Base-by-base conservation (phyloP, 37 sponge, comb jelly and placozoan species). In the Mnemiopsis leidyi region DNA sequence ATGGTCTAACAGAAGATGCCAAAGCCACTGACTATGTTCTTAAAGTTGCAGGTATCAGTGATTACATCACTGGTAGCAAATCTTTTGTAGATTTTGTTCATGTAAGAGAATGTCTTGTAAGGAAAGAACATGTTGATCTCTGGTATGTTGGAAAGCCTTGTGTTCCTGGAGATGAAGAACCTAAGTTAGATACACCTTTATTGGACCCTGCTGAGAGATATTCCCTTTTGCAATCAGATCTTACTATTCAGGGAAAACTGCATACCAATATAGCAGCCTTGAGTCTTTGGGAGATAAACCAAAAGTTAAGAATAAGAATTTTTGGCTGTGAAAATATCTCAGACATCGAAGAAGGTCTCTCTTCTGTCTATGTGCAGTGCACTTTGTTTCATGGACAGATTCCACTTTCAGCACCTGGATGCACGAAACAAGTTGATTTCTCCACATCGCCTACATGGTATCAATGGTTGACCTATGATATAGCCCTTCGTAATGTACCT, bases 391-490 rank as follows among this genome's bases (percentile, higher is more conserved):
- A 85, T 85, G 90, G 90, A 2, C 39, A 36, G 39, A 39, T n/a
- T n/a, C 61, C 90, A 7, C 48, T 85, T n/a, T 85, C 90, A 23
- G 90, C 90, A 21, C 90, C 90, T 1, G 90, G 90, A 25, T 85
- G 36, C 39, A 85, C 90, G 1, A 85, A 85, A 85, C 90, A 85
- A 23, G 90, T 85, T 26, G 61, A 7, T 9, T 85, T 23, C 39
- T 40, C 90, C 26, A n/a, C n/a, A 28, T 16, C 40, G 29, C 90
- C 90, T 13, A 36, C 90, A 23, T 85, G 90, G 90, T 85, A 85
- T 40, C 90, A 85, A 26, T 85, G 90, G 90, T 39, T 85, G 48
- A 85, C 90, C n/a, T 85, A 85, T 40, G 90, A 85, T 25, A 85
- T 85, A 23, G 40, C 90, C 25, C 90, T 85, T 21, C 24, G 61